Conservation (phyloP, 2,113 vertebrate species). For the Mormyrus iriodes region DNA sequence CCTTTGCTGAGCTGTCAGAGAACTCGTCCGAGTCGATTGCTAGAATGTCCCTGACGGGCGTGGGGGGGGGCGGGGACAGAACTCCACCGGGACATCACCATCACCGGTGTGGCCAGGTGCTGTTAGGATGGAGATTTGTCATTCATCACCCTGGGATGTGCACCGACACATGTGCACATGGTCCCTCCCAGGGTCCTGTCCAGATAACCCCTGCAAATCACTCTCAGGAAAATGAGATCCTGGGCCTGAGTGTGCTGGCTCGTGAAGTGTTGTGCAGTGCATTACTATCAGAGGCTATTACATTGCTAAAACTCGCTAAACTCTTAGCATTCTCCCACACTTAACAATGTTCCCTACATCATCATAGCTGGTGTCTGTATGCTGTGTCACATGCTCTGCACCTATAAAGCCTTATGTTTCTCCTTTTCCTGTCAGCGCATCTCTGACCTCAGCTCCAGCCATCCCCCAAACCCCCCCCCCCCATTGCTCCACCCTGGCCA, state of each 20-base stretch:
- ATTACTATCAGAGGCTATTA: neutral
- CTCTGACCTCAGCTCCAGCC: slow-evolving; percentile 47
- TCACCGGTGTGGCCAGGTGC: slow-evolving; percentile 36
- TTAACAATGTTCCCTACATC: neutral
- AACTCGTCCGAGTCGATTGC: slow-evolving; percentile 50
- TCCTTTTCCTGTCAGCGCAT: slow-evolving; percentile 33
- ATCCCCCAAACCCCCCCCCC: slow-evolving; percentile 49
- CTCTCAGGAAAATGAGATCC: neutral
- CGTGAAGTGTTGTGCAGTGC: neutral
- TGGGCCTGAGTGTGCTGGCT: neutral
- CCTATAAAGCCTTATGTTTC: neutral
- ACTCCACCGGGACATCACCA: slow-evolving; percentile 18
- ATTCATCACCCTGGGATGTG: slow-evolving; percentile 34
- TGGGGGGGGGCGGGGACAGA: slow-evolving; percentile 9
- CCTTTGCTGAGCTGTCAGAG: slow-evolving; percentile 37
- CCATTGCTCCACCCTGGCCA: slow-evolving; percentile 26
- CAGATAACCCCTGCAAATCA: neutral
- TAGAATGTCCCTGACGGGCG: slow-evolving; percentile 29
- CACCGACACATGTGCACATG: neutral
- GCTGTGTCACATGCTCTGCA: neutral
- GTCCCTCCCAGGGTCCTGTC: neutral
- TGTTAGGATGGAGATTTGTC: slow-evolving; percentile 55
- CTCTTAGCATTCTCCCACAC: neutral
- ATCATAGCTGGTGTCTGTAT: neutral
- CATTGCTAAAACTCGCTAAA: neutral